phyloP scores from a whole-genome alignment of 2,797 vertebrate genomes.

The Leptoclinus maculatus region DNA sequence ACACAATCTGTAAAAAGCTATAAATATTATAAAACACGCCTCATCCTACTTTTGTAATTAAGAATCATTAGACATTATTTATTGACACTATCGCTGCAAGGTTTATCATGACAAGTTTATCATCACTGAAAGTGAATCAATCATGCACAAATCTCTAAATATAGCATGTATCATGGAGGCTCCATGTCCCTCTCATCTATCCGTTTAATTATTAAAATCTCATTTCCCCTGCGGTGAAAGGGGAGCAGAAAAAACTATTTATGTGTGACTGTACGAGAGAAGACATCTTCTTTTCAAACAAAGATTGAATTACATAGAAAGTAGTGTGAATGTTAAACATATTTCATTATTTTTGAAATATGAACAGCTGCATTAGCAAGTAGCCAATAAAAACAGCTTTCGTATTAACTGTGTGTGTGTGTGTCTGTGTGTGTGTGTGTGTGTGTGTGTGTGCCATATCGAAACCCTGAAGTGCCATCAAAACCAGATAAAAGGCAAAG shows the following conservation, averaged over 20 bases:
- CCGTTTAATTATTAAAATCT: constrained; percentile 58
- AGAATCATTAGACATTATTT: no score
- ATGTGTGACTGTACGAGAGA: neutral
- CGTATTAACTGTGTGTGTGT: neutral
- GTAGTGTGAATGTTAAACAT: neutral
- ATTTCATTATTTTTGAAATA: constrained; percentile 1
- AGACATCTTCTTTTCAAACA: neutral
- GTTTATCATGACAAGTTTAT: neutral
- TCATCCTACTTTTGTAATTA: neutral
- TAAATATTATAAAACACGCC: no score
- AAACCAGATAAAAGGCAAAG: neutral
- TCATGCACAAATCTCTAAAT: constrained; percentile 28
- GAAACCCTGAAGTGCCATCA: neutral
- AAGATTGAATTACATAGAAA: constrained; percentile 1
- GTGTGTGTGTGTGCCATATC: neutral
- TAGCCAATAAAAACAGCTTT: neutral
- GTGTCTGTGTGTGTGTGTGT: no score
- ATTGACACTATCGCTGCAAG: neutral
- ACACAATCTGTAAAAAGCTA: neutral
- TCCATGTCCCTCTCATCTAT: constrained; percentile 25
- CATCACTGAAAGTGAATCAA: constrained; percentile 3
- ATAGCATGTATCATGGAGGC: constrained; percentile 21
- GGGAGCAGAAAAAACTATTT: constrained; percentile 21
- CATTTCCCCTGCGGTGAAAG: constrained; percentile 29
- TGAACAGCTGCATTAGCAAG: neutral